Evolutionary conservation across 2,888 invertebrate species (phyloP).

Genomic region (Polymixis flavicincta): DNA sequence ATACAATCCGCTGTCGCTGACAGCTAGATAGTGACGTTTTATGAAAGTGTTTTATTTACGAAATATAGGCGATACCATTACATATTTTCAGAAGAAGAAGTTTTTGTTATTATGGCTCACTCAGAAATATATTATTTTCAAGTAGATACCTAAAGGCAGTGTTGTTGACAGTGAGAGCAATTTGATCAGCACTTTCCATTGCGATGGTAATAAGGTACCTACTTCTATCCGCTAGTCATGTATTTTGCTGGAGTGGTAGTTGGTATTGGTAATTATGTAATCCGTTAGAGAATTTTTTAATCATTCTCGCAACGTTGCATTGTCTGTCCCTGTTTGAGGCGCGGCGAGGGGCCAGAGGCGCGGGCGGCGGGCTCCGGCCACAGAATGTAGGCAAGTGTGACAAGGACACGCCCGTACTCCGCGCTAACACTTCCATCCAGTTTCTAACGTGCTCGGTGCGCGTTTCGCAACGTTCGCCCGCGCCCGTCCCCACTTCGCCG

Average conservation of each 20-base stretch:
- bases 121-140: conserved; percentile 21
- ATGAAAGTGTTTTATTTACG: conserved; percentile 64
- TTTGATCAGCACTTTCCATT: conserved; percentile 48
- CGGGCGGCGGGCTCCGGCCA: conserved; percentile 83
- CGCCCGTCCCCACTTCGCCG: conserved; percentile 81
- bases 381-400: conserved; percentile 91
- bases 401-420: conserved; percentile 90
- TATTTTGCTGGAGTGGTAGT: conserved; percentile 45
- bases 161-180: conserved; percentile 54
- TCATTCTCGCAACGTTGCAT: conserved; percentile 84
- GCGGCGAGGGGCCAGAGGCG: conserved; percentile 75
- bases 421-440: conserved; percentile 90
- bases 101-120: conserved; percentile 17
- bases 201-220: conserved; percentile 9
- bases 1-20: conserved; percentile 66
- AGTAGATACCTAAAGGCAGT: conserved; percentile 2
- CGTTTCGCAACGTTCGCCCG: conserved; percentile 87
- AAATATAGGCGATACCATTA: conserved; percentile 43
- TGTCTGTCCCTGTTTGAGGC: conserved; percentile 85
- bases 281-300: conserved; percentile 78
- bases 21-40: conserved; percentile 45
- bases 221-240: conserved; percentile 27
- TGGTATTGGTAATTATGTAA: conserved; percentile 71
- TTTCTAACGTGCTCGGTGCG: conserved; percentile 88
- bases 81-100: conserved; percentile 32